phyloP scores from a whole-genome alignment of 2,113 vertebrate genomes.

The Muntiacus muntjak region DNA sequence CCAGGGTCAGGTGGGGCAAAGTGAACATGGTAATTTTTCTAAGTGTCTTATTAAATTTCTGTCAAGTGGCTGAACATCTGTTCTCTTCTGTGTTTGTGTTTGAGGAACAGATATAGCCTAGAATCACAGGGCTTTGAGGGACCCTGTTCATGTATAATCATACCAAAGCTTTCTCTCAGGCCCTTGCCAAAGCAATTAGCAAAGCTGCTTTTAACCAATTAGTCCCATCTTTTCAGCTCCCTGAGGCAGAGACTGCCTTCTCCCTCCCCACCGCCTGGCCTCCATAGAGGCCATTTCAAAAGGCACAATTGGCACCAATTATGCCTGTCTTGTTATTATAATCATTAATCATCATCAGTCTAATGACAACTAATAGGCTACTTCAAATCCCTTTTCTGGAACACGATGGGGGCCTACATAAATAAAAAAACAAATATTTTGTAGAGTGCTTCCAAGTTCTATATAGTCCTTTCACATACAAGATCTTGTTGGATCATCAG shows the following conservation, averaged over 20 bases:
- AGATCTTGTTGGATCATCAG: not conserved
- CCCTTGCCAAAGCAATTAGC: slow-evolving; percentile 63
- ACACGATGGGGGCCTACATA: slow-evolving; percentile 22
- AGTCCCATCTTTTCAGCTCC: slow-evolving; percentile 64
- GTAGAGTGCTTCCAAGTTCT: slow-evolving; percentile 9
- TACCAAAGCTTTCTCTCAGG: slow-evolving; percentile 66
- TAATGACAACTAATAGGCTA: slow-evolving; percentile 72
- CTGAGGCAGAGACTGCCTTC: slow-evolving; percentile 21
- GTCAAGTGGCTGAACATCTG: slow-evolving; percentile 72
- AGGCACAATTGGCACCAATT: slow-evolving; percentile 72
- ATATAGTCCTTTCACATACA: not conserved
- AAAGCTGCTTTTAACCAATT: slow-evolving; percentile 77
- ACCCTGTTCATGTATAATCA: slow-evolving; percentile 64
- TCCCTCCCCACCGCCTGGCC: slow-evolving; percentile 47
- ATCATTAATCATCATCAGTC: slow-evolving; percentile 72
- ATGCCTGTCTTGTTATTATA: slow-evolving; percentile 70
- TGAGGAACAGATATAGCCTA: slow-evolving; percentile 42
- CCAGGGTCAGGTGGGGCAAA: slow-evolving; percentile 13
- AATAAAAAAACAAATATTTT: slow-evolving; percentile 57
- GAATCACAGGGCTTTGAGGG: slow-evolving; percentile 65
- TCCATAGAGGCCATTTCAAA: slow-evolving; percentile 67
- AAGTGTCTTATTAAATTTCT: slow-evolving; percentile 35
- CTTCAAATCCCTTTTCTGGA: slow-evolving; percentile 64
- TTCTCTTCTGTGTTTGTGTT: slow-evolving; percentile 36
- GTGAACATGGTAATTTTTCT: slow-evolving; percentile 46